Evolutionary conservation across 2,888 invertebrate genomes (phyloP), one percentile per base, ranked within the genome.

Genomic region (Sphinx pinastri): DNA sequence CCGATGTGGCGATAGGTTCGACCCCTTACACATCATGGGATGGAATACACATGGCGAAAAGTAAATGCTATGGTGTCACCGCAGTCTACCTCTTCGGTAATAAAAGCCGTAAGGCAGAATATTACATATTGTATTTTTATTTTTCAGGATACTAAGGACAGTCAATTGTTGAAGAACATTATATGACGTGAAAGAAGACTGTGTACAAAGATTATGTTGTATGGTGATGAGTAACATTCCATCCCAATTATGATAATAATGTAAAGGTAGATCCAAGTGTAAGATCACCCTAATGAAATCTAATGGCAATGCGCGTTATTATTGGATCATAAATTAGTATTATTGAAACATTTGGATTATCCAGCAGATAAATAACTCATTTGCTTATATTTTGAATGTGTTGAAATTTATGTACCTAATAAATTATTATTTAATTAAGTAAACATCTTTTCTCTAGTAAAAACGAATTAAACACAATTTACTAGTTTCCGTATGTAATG

Each of bases 121-220:
- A 47, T 12, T 25, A 25, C 25, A 49, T 13, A 68, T 31, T 58
- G 68, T 71, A 74, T 70, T 75, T 72, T 74, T 74, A 78, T 79
- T 69, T 91, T 91, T 47, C 91, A 93, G 93, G 58, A 91, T 92
- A 76, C 80, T 92, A 60, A 82, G 91, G 75, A 88, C 89, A 54
- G 93, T 92, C 72, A 93, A 92, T 75, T 93, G 93, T 81, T 93
- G 80, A 69, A 63, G 2, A 47, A 63, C n/a, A 25, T 19, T 19
- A 47, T 19, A 19, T 6, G 11, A 13, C 13, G 11, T 13, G 13
- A 45, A 63, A 19, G 49, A 49, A 47, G 63, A 13, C 19, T 63
- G 63, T 63, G 63, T 63, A 63, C 63, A 63, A 49, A 63, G 47
- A 47, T 49, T 60, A 10, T n/a, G n/a, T 47, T n/a, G 47, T 19